A percentile compares a stretch with the other conserved stretches of the same genome.
phyloP scores from a whole-genome alignment of 30 jellyfish, hydroid and myxozoan species.

The Turritopsis dohrnii region DNA sequence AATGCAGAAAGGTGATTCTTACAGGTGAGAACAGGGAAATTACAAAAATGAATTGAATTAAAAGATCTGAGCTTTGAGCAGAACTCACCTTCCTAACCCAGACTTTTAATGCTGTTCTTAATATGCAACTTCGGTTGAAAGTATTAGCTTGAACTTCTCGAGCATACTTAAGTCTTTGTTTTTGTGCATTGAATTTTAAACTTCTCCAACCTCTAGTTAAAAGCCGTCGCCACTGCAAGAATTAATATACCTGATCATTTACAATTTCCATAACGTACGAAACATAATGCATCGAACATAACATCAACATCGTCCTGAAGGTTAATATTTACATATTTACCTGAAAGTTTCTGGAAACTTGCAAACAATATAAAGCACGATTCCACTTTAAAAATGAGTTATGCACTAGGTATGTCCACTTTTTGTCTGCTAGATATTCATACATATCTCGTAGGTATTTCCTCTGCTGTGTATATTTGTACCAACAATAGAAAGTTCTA shows the following conservation, averaged over 20 bases:
- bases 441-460: not conserved
- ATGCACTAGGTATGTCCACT: not conserved
- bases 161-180: not conserved
- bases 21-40: not conserved
- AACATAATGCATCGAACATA: too few species aligned
- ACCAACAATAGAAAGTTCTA: not conserved
- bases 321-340: too few species aligned
- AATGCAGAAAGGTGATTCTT: not conserved
- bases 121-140: not conserved
- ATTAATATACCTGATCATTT: not conserved
- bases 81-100: not conserved
- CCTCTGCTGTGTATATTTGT: not conserved
- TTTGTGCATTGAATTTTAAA: not conserved
- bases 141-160: not conserved
- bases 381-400: not conserved
- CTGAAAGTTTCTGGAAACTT: not conserved
- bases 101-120: not conserved
- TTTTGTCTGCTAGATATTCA: not conserved
- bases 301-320: not conserved
- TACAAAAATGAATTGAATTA: too few species aligned
- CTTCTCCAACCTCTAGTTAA: not conserved
- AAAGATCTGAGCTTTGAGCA: too few species aligned
- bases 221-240: not conserved
- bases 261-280: too few species aligned
- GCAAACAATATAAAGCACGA: not conserved